phyloP scores from a whole-genome alignment of 2,888 invertebrate genomes.

The Chrysodeixis includens region DNA sequence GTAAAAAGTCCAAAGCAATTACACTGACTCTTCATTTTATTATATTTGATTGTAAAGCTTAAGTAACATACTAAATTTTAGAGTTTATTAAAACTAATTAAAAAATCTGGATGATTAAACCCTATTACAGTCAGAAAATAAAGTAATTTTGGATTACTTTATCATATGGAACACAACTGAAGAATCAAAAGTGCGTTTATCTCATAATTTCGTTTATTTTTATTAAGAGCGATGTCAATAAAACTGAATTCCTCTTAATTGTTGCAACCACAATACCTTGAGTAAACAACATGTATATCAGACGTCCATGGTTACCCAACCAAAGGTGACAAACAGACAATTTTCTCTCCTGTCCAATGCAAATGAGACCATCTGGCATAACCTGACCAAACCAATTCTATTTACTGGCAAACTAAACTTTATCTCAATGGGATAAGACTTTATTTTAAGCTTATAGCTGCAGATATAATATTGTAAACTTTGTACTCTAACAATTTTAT shows the following conservation, averaged over 20 bases:
- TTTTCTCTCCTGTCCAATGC: constrained; percentile 79
- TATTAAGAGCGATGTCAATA: too few relatives aligned
- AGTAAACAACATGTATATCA: constrained; percentile 46
- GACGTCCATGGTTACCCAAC: constrained; percentile 61
- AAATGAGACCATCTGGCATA: constrained; percentile 77
- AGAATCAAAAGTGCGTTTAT: too few relatives aligned
- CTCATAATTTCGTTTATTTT: too few relatives aligned
- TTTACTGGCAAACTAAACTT: constrained; percentile 28
- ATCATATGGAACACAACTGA: too few relatives aligned
- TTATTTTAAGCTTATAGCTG: constrained; percentile 20
- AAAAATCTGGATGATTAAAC: too few relatives aligned
- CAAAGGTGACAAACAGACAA: constrained; percentile 78
- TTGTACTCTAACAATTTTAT: constrained; percentile 26
- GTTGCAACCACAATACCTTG: constrained; percentile 43
- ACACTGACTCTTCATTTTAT: too few relatives aligned
- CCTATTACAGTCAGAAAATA: too few relatives aligned
- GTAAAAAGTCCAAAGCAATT: too few relatives aligned
- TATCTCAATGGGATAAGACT: constrained; percentile 36
- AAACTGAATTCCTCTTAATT: constrained; percentile 35
- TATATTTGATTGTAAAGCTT: too few relatives aligned
- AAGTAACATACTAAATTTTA: too few relatives aligned
- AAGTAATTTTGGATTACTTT: too few relatives aligned
- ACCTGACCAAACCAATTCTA: constrained; percentile 46
- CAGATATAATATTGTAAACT: constrained; percentile 29
- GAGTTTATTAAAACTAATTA: too few relatives aligned